These are phyloP conservation scores for Steinernema khuongi DNA, from an alignment of 1,140 invertebrate species.

Conservation along the genomic window DNA sequence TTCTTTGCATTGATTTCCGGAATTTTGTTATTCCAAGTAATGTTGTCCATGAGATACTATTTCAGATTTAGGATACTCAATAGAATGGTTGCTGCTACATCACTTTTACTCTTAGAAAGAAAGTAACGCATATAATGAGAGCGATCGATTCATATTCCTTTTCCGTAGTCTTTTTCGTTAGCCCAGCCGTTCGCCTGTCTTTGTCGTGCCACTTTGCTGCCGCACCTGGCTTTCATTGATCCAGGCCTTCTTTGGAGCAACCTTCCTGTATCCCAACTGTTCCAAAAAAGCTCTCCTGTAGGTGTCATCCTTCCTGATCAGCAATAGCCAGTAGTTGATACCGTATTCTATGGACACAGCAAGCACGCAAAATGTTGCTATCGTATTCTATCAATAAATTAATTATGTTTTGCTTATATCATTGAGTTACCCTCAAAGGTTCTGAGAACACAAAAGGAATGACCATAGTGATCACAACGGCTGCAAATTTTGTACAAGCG, in stretches of 20 bases:
- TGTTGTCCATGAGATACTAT: too few relatives aligned
- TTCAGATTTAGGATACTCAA: too few relatives aligned
- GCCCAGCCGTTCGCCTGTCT: too few relatives aligned
- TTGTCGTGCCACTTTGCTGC: too few relatives aligned
- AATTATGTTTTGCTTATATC: not conserved
- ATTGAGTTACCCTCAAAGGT: not conserved
- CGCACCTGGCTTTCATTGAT: too few relatives aligned
- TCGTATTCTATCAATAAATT: not conserved
- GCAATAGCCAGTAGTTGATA: not conserved
- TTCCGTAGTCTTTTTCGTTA: too few relatives aligned
- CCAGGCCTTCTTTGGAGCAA: not conserved
- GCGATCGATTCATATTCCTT: too few relatives aligned
- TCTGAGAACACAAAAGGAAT: not conserved
- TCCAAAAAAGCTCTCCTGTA: slow-evolving; percentile 1
- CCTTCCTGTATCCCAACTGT: not conserved
- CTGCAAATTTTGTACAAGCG: not conserved
- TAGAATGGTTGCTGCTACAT: too few relatives aligned
- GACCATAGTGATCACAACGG: not conserved
- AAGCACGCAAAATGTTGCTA: not conserved
- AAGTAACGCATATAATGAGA: too few relatives aligned
- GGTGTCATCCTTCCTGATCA: not conserved
- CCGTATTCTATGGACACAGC: not conserved
- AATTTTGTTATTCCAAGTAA: too few relatives aligned
- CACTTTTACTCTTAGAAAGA: too few relatives aligned
- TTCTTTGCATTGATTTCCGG: too few relatives aligned